Percentiles rank a stretch among this genome's conserved stretches.
phyloP scores from a whole-genome alignment of 2,888 invertebrate species.

The Heliconius charithonia region DNA sequence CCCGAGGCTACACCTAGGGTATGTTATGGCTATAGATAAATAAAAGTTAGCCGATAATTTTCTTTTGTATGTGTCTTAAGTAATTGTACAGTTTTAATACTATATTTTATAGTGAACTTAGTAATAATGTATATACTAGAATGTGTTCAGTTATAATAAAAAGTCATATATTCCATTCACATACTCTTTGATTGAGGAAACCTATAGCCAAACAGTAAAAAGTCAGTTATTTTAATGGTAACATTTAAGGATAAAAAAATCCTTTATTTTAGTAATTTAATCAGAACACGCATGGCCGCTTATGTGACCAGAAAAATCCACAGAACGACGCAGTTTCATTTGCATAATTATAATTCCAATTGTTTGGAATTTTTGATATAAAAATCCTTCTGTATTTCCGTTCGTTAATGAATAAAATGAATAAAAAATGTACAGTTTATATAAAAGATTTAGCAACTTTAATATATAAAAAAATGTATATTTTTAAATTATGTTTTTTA shows the following conservation, averaged over 20 bases:
- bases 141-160: neutral
- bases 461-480: neutral
- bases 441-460: neutral
- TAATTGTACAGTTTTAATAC: neutral
- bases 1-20: too few relatives aligned
- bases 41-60: neutral
- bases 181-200: neutral
- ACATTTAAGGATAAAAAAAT: neutral
- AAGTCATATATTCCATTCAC: neutral
- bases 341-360: conserved; percentile 17
- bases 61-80: neutral
- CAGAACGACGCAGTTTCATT: conserved; percentile 5
- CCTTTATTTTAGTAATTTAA: conserved; percentile 1
- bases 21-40: neutral
- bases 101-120: neutral
- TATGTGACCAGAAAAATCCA: neutral
- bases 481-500: too few relatives aligned
- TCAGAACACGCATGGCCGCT: conserved; percentile 12
- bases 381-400: neutral
- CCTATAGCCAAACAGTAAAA: neutral
- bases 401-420: too few relatives aligned
- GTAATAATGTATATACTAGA: neutral
- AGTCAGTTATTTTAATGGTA: neutral
- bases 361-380: conserved; percentile 14
- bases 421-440: neutral